phyloP scores from a whole-genome alignment of 2,888 invertebrate species.

The Caenorhabditis afra region DNA sequence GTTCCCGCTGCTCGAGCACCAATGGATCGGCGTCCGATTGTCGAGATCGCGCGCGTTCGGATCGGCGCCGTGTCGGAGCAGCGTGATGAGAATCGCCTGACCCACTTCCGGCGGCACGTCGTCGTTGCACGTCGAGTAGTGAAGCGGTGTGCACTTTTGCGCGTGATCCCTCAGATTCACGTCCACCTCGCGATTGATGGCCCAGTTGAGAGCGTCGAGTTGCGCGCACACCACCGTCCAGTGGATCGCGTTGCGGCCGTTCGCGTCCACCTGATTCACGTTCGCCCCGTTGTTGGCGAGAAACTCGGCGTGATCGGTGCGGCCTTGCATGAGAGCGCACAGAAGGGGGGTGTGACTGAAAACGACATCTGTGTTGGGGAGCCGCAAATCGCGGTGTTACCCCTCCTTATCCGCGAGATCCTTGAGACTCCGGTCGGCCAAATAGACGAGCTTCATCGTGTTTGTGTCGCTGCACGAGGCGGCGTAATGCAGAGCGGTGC shows the following conservation, averaged over 20 bases:
- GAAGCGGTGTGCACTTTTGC: slow-evolving; percentile 95
- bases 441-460: slow-evolving; percentile 86
- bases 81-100: slow-evolving; percentile 70
- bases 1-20: slow-evolving; percentile 98
- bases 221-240: slow-evolving; percentile 89
- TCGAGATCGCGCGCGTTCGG: slow-evolving; percentile 93
- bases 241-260: slow-evolving; percentile 93
- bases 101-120: slow-evolving; percentile 68
- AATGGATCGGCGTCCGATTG: slow-evolving; percentile 92
- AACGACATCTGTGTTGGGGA: slow-evolving; percentile 10
- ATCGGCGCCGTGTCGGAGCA: slow-evolving; percentile 84
- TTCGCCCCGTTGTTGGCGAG: slow-evolving; percentile 91
- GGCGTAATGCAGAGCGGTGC: slow-evolving; percentile 93
- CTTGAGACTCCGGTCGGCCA: slow-evolving; percentile 88
- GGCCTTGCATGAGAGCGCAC: slow-evolving; percentile 94
- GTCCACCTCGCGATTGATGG: slow-evolving; percentile 68
- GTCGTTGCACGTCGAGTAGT: slow-evolving; percentile 93
- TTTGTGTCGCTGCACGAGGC: slow-evolving; percentile 85
- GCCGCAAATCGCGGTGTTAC: slow-evolving; percentile 58
- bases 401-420: slow-evolving; percentile 93
- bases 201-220: slow-evolving; percentile 67
- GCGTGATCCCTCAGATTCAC: slow-evolving; percentile 61
- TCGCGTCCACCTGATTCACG: slow-evolving; percentile 91
- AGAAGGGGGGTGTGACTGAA: slow-evolving; percentile 90
- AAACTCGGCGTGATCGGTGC: slow-evolving; percentile 89